Conservation (phyloP, 2,113 vertebrate genomes). For the Euleptes europaea region DNA sequence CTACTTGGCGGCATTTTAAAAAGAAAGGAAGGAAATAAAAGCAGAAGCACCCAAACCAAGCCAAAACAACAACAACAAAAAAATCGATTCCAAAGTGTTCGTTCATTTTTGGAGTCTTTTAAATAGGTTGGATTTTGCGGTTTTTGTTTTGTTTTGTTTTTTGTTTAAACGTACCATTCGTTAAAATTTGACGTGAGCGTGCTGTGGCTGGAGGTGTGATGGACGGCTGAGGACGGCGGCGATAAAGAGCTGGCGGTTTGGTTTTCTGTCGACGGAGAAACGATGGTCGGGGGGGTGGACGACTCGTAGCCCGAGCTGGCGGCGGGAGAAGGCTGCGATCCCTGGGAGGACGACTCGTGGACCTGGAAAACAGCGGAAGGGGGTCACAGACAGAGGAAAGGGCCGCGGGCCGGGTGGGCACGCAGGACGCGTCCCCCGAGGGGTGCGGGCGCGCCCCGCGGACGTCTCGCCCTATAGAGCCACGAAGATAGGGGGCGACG, state of each 20-base stretch:
- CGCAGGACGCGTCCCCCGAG: fast-evolving
- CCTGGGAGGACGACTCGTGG: slow-evolving; percentile 93
- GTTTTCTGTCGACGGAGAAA: slow-evolving; percentile 98
- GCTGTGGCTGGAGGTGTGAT: slow-evolving; percentile 97
- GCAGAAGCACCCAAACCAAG: neutral
- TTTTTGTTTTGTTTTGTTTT: too few species aligned
- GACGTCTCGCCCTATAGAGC: too few species aligned
- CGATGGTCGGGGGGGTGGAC: slow-evolving; percentile 97
- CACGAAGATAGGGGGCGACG: too few species aligned
- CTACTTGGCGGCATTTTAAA: slow-evolving; percentile 76
- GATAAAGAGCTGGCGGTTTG: slow-evolving; percentile 97
- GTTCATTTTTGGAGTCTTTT: slow-evolving; percentile 83
- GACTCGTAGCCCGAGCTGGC: slow-evolving; percentile 99
- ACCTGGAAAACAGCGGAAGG: slow-evolving; percentile 82
- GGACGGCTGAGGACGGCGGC: slow-evolving; percentile 93
- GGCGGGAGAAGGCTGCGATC: slow-evolving; percentile 94
- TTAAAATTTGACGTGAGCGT: slow-evolving; percentile 99
- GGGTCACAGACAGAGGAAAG: slow-evolving; percentile 12
- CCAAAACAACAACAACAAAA: neutral
- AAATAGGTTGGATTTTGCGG: slow-evolving; percentile 69
- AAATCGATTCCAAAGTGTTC: slow-evolving; percentile 81
- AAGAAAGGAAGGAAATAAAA: neutral
- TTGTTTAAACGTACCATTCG: slow-evolving; percentile 99
- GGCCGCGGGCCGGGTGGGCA: too few species aligned
- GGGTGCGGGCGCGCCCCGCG: too few species aligned